A percentile compares a stretch with the other conserved stretches of the same genome.
Evolutionary conservation across 2,797 vertebrate genomes (phyloP).

Genomic region (Hylomyscus alleni): DNA sequence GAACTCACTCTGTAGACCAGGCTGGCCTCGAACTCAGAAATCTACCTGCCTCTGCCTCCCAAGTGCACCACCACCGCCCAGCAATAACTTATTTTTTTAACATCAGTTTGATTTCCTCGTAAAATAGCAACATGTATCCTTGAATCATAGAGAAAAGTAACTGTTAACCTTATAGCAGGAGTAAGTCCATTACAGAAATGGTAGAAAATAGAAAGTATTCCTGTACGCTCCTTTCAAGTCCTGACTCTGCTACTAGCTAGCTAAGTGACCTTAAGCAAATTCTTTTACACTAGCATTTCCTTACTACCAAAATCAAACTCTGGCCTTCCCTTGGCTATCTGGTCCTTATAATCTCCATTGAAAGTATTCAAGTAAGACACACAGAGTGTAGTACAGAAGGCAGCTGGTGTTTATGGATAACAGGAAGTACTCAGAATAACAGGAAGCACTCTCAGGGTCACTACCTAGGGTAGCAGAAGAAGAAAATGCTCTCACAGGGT

Average conservation of each 20-base stretch:
- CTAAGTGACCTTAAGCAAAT: background rate
- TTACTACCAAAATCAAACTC: background rate
- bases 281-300: background rate
- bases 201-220: background rate
- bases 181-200: background rate
- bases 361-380: background rate
- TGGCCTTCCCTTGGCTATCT: background rate
- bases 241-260: background rate
- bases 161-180: background rate
- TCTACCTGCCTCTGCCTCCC: no score
- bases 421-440: background rate
- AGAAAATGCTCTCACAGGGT: background rate
- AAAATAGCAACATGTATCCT: background rate
- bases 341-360: background rate
- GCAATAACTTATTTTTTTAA: no score
- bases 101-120: conserved; percentile 18
- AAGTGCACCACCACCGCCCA: no score
- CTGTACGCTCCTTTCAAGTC: background rate
- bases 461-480: background rate
- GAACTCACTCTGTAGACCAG: no score
- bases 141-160: conserved; percentile 44
- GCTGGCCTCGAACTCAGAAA: no score
- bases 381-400: background rate
- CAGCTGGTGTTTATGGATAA: background rate
- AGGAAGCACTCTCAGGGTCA: background rate